These are phyloP conservation scores for Polydrusus cervinus DNA, from an alignment of 2,888 invertebrate species.

Conservation along the genomic window DNA sequence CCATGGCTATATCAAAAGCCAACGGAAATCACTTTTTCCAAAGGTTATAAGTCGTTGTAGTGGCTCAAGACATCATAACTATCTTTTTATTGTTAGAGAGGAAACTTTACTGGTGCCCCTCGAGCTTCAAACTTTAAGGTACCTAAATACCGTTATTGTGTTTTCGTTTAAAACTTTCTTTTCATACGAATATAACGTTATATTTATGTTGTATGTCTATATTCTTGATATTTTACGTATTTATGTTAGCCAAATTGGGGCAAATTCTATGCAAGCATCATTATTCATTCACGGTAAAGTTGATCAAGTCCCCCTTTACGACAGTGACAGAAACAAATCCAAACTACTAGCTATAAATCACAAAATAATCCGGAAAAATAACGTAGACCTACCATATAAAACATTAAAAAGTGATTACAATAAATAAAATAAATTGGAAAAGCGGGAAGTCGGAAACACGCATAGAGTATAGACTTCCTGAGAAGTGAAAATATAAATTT, in stretches of 20 bases:
- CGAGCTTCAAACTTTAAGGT: neutral
- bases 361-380: constrained; percentile 15
- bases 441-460: neutral
- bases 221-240: constrained; percentile 9
- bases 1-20: too few species aligned
- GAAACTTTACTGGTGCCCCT: neutral
- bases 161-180: too few species aligned
- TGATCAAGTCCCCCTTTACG: constrained; percentile 31
- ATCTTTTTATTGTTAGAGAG: neutral
- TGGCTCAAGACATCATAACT: too few species aligned
- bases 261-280: constrained; percentile 15
- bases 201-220: constrained; percentile 12
- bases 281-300: constrained; percentile 19
- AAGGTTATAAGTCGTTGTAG: too few species aligned
- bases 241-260: constrained; percentile 6
- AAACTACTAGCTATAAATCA: constrained; percentile 45
- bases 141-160: neutral
- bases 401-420: constrained; percentile 43
- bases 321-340: constrained; percentile 42
- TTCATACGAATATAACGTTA: neutral
- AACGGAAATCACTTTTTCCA: too few species aligned
- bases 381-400: neutral
- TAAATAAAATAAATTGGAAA: constrained; percentile 4
- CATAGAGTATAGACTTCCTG: neutral
- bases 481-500: neutral